phyloP scores from a whole-genome alignment of 2,797 vertebrate genomes.

The Melanotaenia maccullochi region DNA sequence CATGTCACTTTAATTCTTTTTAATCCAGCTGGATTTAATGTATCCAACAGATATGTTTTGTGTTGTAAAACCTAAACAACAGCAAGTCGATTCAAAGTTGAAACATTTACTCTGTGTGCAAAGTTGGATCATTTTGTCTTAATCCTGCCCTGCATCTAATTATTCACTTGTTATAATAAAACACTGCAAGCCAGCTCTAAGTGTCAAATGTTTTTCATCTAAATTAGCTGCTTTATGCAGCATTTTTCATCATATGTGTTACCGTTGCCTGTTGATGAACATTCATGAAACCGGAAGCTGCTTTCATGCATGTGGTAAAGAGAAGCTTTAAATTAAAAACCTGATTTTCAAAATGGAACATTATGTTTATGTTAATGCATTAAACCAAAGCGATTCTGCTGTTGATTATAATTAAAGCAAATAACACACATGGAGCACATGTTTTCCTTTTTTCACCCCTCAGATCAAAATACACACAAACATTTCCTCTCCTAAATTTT shows the following conservation, averaged over 20 bases:
- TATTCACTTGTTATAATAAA: slow-evolving; percentile 11
- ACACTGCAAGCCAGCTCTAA: not conserved
- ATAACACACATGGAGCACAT: not conserved
- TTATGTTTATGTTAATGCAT: not conserved
- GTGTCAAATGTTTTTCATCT: slow-evolving; percentile 17
- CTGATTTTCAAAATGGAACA: not conserved
- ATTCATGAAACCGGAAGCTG: not conserved
- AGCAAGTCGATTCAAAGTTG: not conserved
- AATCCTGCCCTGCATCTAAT: slow-evolving; percentile 3
- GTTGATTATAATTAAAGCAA: not conserved
- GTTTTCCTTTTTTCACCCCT: not conserved
- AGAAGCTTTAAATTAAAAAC: not conserved
- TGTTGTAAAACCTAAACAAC: not conserved
- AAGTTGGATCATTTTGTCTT: slow-evolving; percentile 23
- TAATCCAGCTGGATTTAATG: slow-evolving; percentile 11
- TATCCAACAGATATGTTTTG: slow-evolving; percentile 11
- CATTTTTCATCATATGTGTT: not conserved
- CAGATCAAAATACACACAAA: slow-evolving; percentile 1
- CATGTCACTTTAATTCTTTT: not conserved
- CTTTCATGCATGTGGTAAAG: not conserved
- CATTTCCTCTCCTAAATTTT: not conserved
- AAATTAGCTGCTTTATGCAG: slow-evolving; percentile 23
- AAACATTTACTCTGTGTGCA: slow-evolving; percentile 2
- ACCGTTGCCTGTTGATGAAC: slow-evolving; percentile 8
- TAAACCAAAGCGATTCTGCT: not conserved